A percentile compares a stretch with the other conserved stretches of the same genome.
Evolutionary conservation across 2,797 vertebrate species (phyloP).

Genomic region (Molothrus aeneus): DNA sequence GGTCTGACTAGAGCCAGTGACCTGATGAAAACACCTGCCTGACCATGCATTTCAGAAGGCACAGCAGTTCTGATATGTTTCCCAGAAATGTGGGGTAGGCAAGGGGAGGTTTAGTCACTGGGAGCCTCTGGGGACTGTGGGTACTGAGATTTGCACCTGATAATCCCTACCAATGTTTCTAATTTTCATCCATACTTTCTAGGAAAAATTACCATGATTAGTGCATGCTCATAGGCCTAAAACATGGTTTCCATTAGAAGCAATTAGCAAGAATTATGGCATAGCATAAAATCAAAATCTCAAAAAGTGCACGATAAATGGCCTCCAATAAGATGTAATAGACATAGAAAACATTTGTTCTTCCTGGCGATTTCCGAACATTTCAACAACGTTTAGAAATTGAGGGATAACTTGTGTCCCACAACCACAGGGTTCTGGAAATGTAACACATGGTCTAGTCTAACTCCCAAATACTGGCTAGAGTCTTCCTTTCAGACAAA

Average conservation of each 20-base stretch:
- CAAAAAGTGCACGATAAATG: not conserved
- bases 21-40: not conserved
- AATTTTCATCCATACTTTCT: not conserved
- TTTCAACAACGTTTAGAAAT: not conserved
- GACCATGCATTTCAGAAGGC: not conserved
- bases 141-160: not conserved
- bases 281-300: slow-evolving; percentile 15
- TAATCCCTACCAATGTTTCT: not conserved
- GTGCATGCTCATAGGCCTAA: not conserved
- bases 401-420: not conserved
- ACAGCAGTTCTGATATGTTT: not conserved
- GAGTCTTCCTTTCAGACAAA: not conserved
- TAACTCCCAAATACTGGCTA: not conserved
- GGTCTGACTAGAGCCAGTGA: not conserved
- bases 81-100: not conserved
- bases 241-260: not conserved
- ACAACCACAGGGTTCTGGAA: not conserved
- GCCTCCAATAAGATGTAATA: slow-evolving; percentile 1
- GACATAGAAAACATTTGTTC: slow-evolving; percentile 28
- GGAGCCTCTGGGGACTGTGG: too few relatives aligned
- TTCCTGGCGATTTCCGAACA: not conserved
- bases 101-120: not conserved
- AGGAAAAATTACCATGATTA: slow-evolving; percentile 24
- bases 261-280: slow-evolving; percentile 54
- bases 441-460: not conserved